Evolutionary conservation across 2,888 invertebrate genomes (phyloP), one percentile per base, ranked within the genome.

Genomic region (Apotomis betuletana): DNA sequence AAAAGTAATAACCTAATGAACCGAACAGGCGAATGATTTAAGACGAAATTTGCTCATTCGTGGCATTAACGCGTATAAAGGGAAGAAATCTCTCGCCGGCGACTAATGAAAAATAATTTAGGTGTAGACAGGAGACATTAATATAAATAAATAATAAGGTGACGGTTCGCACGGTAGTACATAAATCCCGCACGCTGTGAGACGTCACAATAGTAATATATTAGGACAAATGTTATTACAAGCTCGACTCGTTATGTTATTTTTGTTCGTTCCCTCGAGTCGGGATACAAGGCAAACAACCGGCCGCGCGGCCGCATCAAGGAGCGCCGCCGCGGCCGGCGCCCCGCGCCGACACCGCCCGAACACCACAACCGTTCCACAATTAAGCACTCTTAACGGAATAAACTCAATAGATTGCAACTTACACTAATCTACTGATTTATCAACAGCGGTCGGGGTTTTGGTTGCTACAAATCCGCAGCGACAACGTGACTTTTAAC

Each of bases 181-280:
- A 90, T 91, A 91, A 91, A 90, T 90, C 89, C 86, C 80, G 84
- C 80, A 79, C 83, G 88, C 85, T 86, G 87, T 78, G 83, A 83
- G 85, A 85, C 90, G 91, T 90, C 91, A 91, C 90, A 91, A 90
- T 90, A 89, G 88, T 90, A 87, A 90, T 91, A 91, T 91, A 91
- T 91, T 91, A 90, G 90, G 90, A 90, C 92, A 89, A 90, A 91
- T 91, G 90, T 92, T 92, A 90, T 91, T 91, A 91, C 90, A 91
- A 92, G 91, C 90, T 81, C 83, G 83, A 88, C 87, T 88, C 89
- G 87, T 89, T 87, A 87, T 89, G 91, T 90, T 92, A 92, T 92
- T 92, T 92, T 91, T 88, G 88, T 90, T 82, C 87, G 82, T 83
- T 84, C 86, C 85, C 86, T 83, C 79, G 83, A 80, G 81, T 83